Evolutionary conservation across 2,113 vertebrate genomes (phyloP).

Genomic region (Coptodon rendalli): DNA sequence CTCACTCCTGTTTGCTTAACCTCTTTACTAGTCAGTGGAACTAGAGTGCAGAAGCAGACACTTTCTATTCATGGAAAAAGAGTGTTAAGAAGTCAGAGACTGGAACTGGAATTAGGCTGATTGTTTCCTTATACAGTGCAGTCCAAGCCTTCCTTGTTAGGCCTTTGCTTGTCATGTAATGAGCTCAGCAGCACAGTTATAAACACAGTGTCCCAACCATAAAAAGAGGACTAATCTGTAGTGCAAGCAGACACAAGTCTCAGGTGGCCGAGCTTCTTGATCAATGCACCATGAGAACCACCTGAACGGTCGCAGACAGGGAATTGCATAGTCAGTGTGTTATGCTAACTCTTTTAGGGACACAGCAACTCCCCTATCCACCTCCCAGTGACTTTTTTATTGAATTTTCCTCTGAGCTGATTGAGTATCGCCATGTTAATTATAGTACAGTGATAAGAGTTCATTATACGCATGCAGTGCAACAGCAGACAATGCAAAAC

Average conservation of each 20-base stretch:
- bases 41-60: not conserved
- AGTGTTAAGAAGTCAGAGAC: not conserved
- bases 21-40: not conserved
- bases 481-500: not conserved
- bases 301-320: slow-evolving; percentile 32
- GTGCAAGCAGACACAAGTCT: slow-evolving; percentile 64
- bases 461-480: not conserved
- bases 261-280: slow-evolving; percentile 64
- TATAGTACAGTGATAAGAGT: not conserved
- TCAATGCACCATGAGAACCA: slow-evolving; percentile 57
- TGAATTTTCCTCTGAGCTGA: not conserved
- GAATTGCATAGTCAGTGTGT: not conserved
- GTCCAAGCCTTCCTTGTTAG: not conserved
- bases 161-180: not conserved
- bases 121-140: not conserved
- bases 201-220: slow-evolving; percentile 15
- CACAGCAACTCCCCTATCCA: slow-evolving; percentile 7
- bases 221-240: slow-evolving; percentile 40
- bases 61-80: not conserved
- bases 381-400: not conserved
- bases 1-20: not conserved
- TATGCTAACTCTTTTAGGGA: slow-evolving; percentile 36
- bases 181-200: not conserved
- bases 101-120: slow-evolving; percentile 4
- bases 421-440: not conserved